Evolutionary conservation across 2,888 invertebrate species (phyloP).

Genomic region (Deilephila elpenor): DNA sequence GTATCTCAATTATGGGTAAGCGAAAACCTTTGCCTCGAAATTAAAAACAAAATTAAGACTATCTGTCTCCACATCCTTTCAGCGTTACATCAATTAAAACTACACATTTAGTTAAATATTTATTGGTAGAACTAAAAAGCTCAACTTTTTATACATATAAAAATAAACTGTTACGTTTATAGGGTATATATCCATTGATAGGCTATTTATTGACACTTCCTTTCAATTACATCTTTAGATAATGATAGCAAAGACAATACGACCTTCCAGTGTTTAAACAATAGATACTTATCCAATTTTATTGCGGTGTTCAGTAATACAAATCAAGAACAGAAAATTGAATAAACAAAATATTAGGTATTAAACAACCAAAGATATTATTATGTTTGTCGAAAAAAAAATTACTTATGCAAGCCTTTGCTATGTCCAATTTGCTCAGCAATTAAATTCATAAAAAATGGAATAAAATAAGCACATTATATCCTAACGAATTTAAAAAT

Average conservation of each 20-base stretch:
- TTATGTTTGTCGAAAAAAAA: neutral
- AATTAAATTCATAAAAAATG: constrained; percentile 42
- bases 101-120: constrained; percentile 26
- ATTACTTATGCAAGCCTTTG: neutral
- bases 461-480: constrained; percentile 56
- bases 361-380: neutral
- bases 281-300: neutral
- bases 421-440: constrained; percentile 51
- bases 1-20: constrained; percentile 25
- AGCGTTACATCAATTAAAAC: constrained; percentile 26
- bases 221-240: neutral
- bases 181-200: neutral
- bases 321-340: too few species aligned
- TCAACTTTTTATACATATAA: constrained; percentile 29
- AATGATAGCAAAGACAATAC: neutral
- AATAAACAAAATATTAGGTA: neutral
- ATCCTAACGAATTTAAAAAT: constrained; percentile 67
- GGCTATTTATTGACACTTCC: neutral
- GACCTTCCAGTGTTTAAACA: neutral
- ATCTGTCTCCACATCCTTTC: neutral
- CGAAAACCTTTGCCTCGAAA: neutral
- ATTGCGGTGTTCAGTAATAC: neutral
- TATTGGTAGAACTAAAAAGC: constrained; percentile 30
- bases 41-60: neutral
- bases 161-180: neutral